phyloP scores from a whole-genome alignment of 2,113 vertebrate species.

The Diphyllodes magnificus region DNA sequence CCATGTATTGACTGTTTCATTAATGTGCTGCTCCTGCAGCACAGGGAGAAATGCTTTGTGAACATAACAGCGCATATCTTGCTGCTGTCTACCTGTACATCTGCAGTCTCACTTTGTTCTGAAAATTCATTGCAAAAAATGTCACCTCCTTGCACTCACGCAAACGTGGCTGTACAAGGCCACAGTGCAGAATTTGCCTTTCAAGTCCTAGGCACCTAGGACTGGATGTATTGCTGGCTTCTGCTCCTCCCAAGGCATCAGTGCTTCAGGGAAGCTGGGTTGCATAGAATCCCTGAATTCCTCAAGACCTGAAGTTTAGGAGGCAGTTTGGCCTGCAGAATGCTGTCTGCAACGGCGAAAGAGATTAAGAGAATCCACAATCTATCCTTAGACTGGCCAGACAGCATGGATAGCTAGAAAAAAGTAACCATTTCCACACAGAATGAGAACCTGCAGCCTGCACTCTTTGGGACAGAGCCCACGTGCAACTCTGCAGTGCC shows the following conservation, averaged over 20 bases:
- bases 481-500: fast-evolving
- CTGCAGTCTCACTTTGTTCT: not conserved
- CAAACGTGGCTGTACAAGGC: not conserved
- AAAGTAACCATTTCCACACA: not conserved
- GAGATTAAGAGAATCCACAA: not conserved
- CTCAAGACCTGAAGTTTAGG: not conserved
- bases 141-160: not conserved
- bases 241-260: not conserved
- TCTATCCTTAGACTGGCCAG: not conserved
- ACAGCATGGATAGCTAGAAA: not conserved
- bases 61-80: not conserved
- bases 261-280: not conserved
- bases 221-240: not conserved
- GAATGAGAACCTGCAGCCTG: not conserved
- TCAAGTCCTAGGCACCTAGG: not conserved
- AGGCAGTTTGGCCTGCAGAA: not conserved
- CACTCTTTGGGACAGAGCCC: not conserved
- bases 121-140: constrained; percentile 12
- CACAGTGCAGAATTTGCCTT: not conserved
- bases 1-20: constrained; percentile 39
- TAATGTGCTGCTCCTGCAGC: constrained; percentile 45
- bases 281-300: not conserved
- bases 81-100: not conserved
- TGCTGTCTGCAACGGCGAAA: not conserved
- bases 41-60: not conserved